phyloP scores from a whole-genome alignment of 2,113 vertebrate genomes.

The Onychostruthus taczanowskii region DNA sequence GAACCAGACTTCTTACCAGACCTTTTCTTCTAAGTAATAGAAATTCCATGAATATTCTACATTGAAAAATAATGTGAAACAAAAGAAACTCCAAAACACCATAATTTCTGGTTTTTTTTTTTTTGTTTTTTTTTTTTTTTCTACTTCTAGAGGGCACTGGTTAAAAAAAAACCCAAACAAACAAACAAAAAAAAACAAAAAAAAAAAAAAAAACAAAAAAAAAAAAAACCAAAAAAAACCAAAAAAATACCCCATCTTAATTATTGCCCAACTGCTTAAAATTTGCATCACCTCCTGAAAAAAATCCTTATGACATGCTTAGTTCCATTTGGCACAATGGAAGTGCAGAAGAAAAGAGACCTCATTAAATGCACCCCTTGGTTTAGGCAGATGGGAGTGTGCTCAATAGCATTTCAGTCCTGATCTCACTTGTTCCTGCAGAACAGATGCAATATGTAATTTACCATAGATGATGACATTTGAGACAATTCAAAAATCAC shows the following conservation, averaged over 20 bases:
- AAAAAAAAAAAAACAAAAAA: too few species aligned
- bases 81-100: background rate
- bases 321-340: background rate
- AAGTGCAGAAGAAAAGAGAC: background rate
- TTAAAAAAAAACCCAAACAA: background rate
- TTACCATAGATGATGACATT: conserved; percentile 34
- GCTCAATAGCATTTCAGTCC: conserved; percentile 7
- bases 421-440: background rate
- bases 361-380: background rate
- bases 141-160: background rate
- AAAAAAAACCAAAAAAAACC: too few species aligned
- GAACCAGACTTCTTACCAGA: background rate
- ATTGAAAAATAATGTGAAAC: background rate
- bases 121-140: too few species aligned
- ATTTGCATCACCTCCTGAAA: background rate
- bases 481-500: conserved; percentile 40
- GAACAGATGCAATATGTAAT: conserved; percentile 44
- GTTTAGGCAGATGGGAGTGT: conserved; percentile 20
- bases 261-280: background rate
- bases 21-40: background rate
- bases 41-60: background rate
- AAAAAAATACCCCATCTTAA: background rate
- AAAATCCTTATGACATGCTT: background rate
- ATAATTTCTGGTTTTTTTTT: background rate
- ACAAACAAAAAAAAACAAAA: too few species aligned